Conservation (phyloP, 2,113 vertebrate species). For the Canis aureus region DNA sequence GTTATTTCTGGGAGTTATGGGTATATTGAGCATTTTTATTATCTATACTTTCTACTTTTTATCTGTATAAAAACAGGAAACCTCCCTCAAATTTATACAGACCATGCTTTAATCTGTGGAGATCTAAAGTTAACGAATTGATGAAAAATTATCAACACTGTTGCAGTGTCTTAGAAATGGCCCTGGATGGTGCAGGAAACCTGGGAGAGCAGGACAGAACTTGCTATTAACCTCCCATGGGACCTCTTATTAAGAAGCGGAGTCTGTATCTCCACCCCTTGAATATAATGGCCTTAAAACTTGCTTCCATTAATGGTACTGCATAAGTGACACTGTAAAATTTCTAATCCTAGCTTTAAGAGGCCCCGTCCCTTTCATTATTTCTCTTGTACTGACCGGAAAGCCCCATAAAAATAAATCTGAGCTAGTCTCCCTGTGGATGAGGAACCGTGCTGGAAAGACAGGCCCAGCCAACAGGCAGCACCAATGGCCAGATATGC, state of each 20-base stretch:
- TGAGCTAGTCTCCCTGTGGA: neutral
- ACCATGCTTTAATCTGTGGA: conserved; percentile 59
- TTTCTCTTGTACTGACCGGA: conserved; percentile 33
- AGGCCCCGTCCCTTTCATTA: neutral
- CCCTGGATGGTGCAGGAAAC: neutral
- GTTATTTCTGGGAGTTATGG: conserved; percentile 25
- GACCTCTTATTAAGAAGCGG: neutral
- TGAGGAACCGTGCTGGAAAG: neutral
- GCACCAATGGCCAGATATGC: neutral
- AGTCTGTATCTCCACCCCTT: neutral
- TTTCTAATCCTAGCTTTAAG: neutral
- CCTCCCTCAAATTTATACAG: neutral
- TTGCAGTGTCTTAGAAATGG: neutral
- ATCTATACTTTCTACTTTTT: conserved; percentile 6
- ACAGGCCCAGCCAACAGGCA: neutral
- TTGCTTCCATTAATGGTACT: neutral
- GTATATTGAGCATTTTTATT: conserved; percentile 26
- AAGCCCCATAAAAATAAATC: neutral
- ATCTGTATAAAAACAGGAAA: neutral
- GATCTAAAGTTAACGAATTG: conserved; percentile 40
- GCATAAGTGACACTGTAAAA: neutral
- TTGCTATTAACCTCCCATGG: neutral
- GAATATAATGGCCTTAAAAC: neutral
- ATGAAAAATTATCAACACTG: conserved; percentile 3
- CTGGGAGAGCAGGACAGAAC: neutral